Evolutionary conservation across 2,888 invertebrate genomes (phyloP), one percentile per base, ranked within the genome.

Genomic region (Acronicta psi): DNA sequence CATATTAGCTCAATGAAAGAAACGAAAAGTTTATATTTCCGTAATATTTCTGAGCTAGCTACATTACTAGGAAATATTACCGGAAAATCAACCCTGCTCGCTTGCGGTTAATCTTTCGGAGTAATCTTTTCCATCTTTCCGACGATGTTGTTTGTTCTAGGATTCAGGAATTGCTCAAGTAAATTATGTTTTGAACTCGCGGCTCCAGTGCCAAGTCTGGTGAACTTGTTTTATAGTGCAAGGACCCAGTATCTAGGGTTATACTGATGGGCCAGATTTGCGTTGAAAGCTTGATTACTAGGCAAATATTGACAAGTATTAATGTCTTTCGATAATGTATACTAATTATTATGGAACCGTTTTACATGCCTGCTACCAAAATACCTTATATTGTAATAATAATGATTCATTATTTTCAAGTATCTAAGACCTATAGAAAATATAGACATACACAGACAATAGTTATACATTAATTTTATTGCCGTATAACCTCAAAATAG

Each of bases 61-160:
- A 16, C 13, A 16, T 11, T 59, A 11, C 34, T 47, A 34, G 42
- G 49, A 58, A 65, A 62, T 57, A 55, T 45, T 37, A 41, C 46
- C 40, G 49, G 23, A 17, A 31, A 64, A 51, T 53, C 45, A 31
- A 20, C n/a, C 23, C 20, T 5, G 47, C 5, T 45, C 2, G 8
- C 47, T 52, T 47, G 40, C 18, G 37, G 36, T 44, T 69, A 59
- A 51, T 67, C 43, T 14, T 14, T n/a, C n/a, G n/a, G n/a, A 17
- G 53, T 69, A 64, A 68, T 68, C 70, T 69, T 58, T 68, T 64
- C 65, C 42, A 68, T 69, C 42, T 64, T 69, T 59, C 38, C 25
- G 11, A 29, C 45, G 16, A 46, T 31, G 43, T 51, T 61, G 62
- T 69, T 61, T 62, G 49, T 66, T 67, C 61, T 73, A 50, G 58